Base-by-base conservation (phyloP, 2,113 vertebrate species). In the Lynx canadensis region DNA sequence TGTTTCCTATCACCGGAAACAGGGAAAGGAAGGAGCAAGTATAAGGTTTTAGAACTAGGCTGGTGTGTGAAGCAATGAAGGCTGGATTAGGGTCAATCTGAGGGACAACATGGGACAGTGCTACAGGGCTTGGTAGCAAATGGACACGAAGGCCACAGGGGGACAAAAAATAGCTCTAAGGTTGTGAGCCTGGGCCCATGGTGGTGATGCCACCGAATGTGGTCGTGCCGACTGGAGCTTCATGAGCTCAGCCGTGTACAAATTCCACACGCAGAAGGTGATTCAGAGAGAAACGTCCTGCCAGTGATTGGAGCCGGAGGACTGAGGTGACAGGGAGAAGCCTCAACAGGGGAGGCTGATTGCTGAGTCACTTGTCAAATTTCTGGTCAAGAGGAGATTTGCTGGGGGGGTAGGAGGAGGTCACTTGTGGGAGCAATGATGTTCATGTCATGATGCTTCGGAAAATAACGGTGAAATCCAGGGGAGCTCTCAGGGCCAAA, bases 291-390 rank as follows among this genome's bases (percentile, higher is more conserved):
- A 92, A 94, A 45, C 31, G 29, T 41, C 83, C 80, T 57, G 48
- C 79, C 3, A 65, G 16, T 74, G 45, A 90, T 52, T 18, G 60
- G 92, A 82, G 50, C 31, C 79, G 33, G 68, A 88, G 78, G 88
- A 91, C 69, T 76, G 55, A 80, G 74, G 55, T 21, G 48, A 74
- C 27, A 89, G 66, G 19, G 84, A 87, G 55, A 91, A 48, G 3
- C 79, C 71, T 95, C 69, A 18, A 80, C 52, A 68, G 38, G 66
- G 74, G 63, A 68, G 45, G n/a, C 23, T n/a, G 29, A 50, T 25
- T 76, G 60, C 19, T 86, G 89, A 96, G 81, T 95, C 89, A 93
- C 68, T 23, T 23, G 38, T 92, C 91, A 45, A n/a, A 5, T 12
- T 21, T 69, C 45, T 31, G 50, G 83, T 45, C 36, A n/a, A 31